Conservation (phyloP, 1,140 invertebrate species). For the Hylaeus anthracinus region DNA sequence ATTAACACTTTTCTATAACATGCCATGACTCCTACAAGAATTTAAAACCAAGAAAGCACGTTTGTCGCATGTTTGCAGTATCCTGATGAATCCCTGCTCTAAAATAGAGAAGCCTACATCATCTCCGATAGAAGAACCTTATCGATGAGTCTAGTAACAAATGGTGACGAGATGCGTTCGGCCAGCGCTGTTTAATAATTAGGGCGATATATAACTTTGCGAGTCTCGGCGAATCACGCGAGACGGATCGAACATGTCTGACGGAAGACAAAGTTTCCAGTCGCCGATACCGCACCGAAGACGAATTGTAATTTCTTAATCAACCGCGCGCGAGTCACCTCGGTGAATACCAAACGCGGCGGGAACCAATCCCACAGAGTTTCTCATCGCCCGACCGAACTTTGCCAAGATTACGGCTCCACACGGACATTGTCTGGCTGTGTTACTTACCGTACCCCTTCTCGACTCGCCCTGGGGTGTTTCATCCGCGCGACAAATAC, state of each 20-base stretch:
- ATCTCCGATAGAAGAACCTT: too few species aligned
- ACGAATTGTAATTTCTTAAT: constrained; percentile 45
- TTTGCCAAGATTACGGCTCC: constrained; percentile 58
- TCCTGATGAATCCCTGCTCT: too few species aligned
- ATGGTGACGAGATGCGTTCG: not conserved
- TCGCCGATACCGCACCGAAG: not conserved
- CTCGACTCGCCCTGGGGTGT: constrained; percentile 37
- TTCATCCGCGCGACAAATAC: constrained; percentile 55
- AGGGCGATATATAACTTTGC: not conserved
- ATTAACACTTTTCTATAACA: too few species aligned
- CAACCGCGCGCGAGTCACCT: constrained; percentile 14
- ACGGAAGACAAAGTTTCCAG: not conserved
- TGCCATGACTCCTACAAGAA: too few species aligned
- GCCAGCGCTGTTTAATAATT: constrained; percentile 5
- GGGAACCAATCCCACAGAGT: constrained; percentile 51
- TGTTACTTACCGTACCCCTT: not conserved
- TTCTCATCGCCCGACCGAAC: constrained; percentile 52
- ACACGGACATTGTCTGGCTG: constrained; percentile 30
- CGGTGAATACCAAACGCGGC: constrained; percentile 30
- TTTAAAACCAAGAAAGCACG: too few species aligned
- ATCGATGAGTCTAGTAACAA: too few species aligned
- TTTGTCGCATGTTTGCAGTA: too few species aligned
- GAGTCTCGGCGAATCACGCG: not conserved
- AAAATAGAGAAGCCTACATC: too few species aligned
- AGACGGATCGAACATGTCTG: not conserved